Evolutionary conservation across 2,888 invertebrate species (phyloP), one percentile per base, ranked within the genome.

Genomic region (Polymixis lichenea): DNA sequence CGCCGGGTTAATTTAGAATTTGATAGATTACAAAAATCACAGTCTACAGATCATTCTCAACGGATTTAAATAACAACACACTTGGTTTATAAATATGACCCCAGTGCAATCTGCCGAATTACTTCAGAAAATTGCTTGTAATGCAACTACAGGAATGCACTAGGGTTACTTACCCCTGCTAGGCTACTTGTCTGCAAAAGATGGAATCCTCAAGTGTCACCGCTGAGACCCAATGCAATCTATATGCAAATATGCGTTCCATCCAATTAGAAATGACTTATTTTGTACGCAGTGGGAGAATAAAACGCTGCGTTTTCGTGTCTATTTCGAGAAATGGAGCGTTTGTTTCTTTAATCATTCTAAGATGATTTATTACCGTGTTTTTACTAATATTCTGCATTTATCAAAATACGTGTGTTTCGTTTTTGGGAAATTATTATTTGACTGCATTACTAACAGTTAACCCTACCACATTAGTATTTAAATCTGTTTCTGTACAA

Each of bases 231-330:
- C 90, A 84, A 87, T 91, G 94, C 95, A 95, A 95, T 95, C 92
- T 95, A 94, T 93, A 95, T 95, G 95, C 93, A 94, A 95, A 95
- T 95, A 91, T 92, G 86, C 89, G 89, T 93, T 92, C 92, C 90
- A 90, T 92, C 89, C 92, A 94, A 94, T 94, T 94, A 94, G 91
- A 92, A 89, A 90, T 90, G 89, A 91, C 89, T 92, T 91, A 88
- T 89, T 88, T 80, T 78, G 3, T 55, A 90, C 90, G 82, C 88
- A 90, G 77, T 89, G 64, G 25, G 7, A 7, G 2, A 28, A 46
- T 25, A 82, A 84, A 87, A 83, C 87, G 89, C 80, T 0, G 76
- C 88, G 82, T 66, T 80, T 78, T 43, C 0, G 9, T 13, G 3
- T 25, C 17, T 25, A 1, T 56, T 53, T 49, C 22, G 2, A 17